Conservation (phyloP, 2,113 vertebrate genomes). For the Rhizomys pruinosus region DNA sequence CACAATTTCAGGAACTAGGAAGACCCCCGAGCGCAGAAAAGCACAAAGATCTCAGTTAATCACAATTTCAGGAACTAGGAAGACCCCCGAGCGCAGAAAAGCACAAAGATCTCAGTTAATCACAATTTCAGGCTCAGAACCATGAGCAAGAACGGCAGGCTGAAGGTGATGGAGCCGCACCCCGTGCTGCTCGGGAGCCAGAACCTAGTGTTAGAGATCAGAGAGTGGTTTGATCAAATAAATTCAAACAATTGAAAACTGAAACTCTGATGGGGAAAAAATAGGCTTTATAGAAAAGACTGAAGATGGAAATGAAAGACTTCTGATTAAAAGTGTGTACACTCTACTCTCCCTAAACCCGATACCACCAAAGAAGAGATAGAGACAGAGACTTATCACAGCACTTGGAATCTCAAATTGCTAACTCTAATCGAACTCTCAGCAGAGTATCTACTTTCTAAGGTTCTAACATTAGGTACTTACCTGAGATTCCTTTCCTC, state of each 20-base stretch:
- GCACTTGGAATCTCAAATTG: neutral
- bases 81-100: neutral
- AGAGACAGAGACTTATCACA: neutral
- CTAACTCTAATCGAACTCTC: neutral
- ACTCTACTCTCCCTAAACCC: neutral
- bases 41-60: neutral
- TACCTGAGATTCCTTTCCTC: neutral
- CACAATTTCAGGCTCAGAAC: neutral
- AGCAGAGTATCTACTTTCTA: neutral
- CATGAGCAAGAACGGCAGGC: fast-evolving
- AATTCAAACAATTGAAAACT: neutral
- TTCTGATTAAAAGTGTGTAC: neutral
- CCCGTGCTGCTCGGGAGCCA: neutral
- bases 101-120: neutral
- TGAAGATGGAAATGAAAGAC: neutral
- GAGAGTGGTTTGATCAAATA: neutral
- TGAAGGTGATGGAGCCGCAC: fast-evolving
- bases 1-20: no score
- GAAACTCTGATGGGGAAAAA: neutral
- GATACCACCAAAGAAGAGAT: neutral
- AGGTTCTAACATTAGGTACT: neutral
- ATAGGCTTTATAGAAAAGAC: neutral
- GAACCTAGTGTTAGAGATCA: no score
- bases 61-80: no score
- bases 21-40: neutral